Evolutionary conservation across 1,140 invertebrate genomes (phyloP), one percentile per base, ranked within the genome.

Genomic region (Drosophila jambulina): DNA sequence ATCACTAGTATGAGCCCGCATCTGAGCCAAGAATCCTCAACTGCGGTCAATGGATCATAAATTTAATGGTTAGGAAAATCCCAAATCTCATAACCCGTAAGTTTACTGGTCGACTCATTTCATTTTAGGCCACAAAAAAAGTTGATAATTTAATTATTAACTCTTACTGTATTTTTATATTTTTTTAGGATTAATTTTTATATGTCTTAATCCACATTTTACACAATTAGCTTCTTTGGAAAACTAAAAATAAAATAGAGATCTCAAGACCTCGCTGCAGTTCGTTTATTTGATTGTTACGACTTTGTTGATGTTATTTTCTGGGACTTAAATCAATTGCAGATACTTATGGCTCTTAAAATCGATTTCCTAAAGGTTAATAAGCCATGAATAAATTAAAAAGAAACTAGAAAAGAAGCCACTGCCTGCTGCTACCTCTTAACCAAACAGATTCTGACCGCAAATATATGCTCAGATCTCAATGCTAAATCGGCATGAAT

Each of bases 381-480:
- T 56, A 21, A 13, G 53, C 21, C 17, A n/a, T 38, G 15, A 25
- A 17, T 12, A 38, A 7, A 38, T 38, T 17, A 3, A 36, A 23
- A 23, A 2, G 15, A 54, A 23, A 23, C 32, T 23, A 23, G 21
- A 38, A 38, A 25, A 36, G 19, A 54, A 54, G 32, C 32, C 17
- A 32, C 7, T 5, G 49, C 32, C 23, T 12, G 36, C 17, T 7
- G 42, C 3, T 25, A 17, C 1, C 21, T 10, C 38, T 13, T 59
- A 21, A 38, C 71, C 42, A n/a, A 17, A 10, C 6, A 42, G 27
- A 51, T 34, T 43, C 63, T n/a, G 45, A 29, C 17, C 8, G 53
- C 45, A 74, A 74, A 72, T 72, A 72, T 72, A 17, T 59, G 69
- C 27, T 71, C 3, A 58, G 36, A 46, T 59, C 69, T 59, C 67